Evolutionary conservation across 1,140 invertebrate species (phyloP), one percentile per base, ranked within the genome.

Genomic region (Cydia amplana): DNA sequence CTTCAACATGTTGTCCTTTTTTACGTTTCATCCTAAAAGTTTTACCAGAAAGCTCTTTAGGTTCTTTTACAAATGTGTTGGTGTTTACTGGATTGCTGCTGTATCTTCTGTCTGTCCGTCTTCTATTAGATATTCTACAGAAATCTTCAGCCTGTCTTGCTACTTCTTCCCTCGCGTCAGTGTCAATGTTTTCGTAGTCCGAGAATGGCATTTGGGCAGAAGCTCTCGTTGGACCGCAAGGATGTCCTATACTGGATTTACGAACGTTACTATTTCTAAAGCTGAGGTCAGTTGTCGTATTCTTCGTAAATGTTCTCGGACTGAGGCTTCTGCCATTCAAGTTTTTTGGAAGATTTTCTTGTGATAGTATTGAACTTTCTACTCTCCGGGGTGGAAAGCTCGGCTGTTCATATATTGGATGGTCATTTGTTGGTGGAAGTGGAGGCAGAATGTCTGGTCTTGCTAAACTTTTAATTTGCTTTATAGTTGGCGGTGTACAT

Each of bases 371-470:
- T 64, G 86, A 80, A 76, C 82, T 80, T 64, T 93, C 89, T 10
- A 95, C 92, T 82, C 90, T 92, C 77, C 93, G 86, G 2, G 94
- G 94, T 20, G 94, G 94, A 43, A 93, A 93, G 75, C 93, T 94
- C 18, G 95, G 95, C 4, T 93, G 93, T 80, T 95, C 94, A 80
- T 95, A 95, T 75, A 95, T 93, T 0, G 93, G 90, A 28, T 78
- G 82, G 6, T 87, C 87, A 18, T 90, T 84, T 64, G 94, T 93
- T n/a, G 93, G 91, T 5, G 94, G 95, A 36, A 96, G 94, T 1
- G 95, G 92, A 9, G 95, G 95, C 20, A 96, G 93, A 16, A 96
- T 94, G 80, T 96, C 95, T 0, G 95, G 95, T 28, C 95, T 94
- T 51, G 93, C 90, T 78, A 91, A 85, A 74, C 84, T 91, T 74